Evolutionary conservation across 2,888 invertebrate genomes (phyloP).

Genomic region (Lasioglossum pauxillum): DNA sequence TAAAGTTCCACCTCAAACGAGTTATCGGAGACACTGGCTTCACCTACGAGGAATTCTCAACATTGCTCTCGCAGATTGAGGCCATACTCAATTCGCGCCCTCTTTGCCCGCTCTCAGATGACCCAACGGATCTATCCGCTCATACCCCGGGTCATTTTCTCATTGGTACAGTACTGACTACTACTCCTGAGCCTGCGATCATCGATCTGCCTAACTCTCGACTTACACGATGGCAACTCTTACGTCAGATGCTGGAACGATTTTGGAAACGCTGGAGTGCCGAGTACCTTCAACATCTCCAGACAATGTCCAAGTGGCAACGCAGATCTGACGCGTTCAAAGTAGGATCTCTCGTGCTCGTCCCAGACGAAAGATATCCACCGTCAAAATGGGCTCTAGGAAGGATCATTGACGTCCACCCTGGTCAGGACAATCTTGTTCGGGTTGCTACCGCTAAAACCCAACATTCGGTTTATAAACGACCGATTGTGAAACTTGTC

Average conservation of each 20-base stretch:
- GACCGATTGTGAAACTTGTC: constrained; percentile 58
- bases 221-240: constrained; percentile 67
- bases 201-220: constrained; percentile 53
- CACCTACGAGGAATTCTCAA: background rate
- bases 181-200: constrained; percentile 67
- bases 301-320: constrained; percentile 45
- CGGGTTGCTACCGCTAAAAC: constrained; percentile 56
- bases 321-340: constrained; percentile 6
- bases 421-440: constrained; percentile 26
- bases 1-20: background rate
- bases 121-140: background rate
- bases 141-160: constrained; percentile 61
- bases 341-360: constrained; percentile 28
- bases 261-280: constrained; percentile 38
- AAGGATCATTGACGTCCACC: constrained; percentile 32
- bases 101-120: background rate
- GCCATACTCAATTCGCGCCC: background rate
- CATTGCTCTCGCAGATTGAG: background rate
- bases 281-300: constrained; percentile 25
- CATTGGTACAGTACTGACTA: constrained; percentile 63
- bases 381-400: constrained; percentile 43
- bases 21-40: background rate
- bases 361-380: constrained; percentile 42
- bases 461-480: constrained; percentile 40
- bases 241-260: constrained; percentile 21